Evolutionary conservation across 2,113 vertebrate species (phyloP).

Genomic region (Hydrolagus affinis): DNA sequence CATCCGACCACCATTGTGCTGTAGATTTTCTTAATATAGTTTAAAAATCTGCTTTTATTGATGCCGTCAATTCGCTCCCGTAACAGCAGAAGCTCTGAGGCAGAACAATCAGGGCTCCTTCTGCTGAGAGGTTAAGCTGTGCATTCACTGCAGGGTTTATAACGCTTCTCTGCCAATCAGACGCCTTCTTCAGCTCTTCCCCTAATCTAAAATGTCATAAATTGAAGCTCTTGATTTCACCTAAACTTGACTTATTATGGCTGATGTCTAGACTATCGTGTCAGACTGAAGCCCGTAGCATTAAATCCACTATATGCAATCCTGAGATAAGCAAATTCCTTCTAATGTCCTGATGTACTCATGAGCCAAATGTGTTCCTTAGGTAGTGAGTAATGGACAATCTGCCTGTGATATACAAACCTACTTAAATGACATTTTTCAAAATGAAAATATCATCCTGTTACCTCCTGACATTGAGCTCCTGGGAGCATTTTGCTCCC

Average conservation of each 20-base stretch:
- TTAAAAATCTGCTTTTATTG: neutral
- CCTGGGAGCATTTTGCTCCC: too few relatives aligned
- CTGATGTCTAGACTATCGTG: neutral
- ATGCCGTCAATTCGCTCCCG: neutral
- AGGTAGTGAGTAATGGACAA: too few relatives aligned
- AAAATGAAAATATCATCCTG: too few relatives aligned
- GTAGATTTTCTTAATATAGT: neutral
- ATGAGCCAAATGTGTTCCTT: too few relatives aligned
- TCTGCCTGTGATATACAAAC: too few relatives aligned
- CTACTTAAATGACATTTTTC: too few relatives aligned
- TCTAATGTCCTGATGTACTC: too few relatives aligned
- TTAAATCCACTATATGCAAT: too few relatives aligned
- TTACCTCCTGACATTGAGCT: too few relatives aligned
- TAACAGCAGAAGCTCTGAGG: neutral
- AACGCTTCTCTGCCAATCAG: neutral
- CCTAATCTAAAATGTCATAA: neutral
- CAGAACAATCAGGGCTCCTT: neutral
- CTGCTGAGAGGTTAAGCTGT: neutral
- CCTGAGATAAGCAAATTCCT: too few relatives aligned
- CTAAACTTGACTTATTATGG: neutral
- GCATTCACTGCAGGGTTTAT: neutral
- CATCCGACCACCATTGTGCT: neutral
- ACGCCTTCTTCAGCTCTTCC: neutral
- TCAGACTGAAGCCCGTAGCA: neutral
- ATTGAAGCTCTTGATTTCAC: neutral